A percentile compares a stretch with the other conserved stretches of the same genome.
Evolutionary conservation across 1,140 invertebrate species (phyloP).

Genomic region (Drosophila ananassae): DNA sequence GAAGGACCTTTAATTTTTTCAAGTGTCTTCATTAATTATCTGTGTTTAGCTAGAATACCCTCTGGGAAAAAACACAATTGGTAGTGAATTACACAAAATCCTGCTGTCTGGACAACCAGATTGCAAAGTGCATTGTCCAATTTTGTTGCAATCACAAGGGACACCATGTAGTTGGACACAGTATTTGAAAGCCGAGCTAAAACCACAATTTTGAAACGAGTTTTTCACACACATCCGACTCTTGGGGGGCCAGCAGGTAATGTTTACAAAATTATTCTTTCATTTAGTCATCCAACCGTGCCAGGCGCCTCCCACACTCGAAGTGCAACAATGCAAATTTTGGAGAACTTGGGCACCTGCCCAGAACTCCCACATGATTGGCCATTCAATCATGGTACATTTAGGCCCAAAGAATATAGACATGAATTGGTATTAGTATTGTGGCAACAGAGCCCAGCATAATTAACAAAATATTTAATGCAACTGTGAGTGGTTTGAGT

Average conservation of each 20-base stretch:
- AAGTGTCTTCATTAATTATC: no score
- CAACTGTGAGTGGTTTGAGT: constrained; percentile 26
- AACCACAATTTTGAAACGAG: not conserved
- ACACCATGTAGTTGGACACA: not conserved
- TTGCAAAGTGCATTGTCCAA: not conserved
- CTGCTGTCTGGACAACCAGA: not conserved
- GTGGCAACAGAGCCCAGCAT: constrained; percentile 44
- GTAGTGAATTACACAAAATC: not conserved
- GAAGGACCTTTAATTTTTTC: no score
- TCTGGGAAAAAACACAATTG: not conserved
- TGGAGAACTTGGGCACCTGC: not conserved
- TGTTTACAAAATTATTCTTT: not conserved
- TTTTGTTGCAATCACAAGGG: not conserved
- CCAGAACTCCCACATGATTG: not conserved
- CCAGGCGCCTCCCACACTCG: not conserved
- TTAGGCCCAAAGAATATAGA: not conserved
- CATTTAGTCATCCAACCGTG: not conserved
- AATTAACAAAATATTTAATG: constrained; percentile 51
- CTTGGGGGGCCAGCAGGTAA: not conserved
- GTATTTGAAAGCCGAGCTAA: not conserved
- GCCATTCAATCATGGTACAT: not conserved
- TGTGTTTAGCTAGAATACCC: no score
- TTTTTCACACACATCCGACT: not conserved
- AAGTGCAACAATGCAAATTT: not conserved
- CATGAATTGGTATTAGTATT: not conserved